phyloP scores from a whole-genome alignment of 1,140 invertebrate genomes.

The Lepidurus couesii region DNA sequence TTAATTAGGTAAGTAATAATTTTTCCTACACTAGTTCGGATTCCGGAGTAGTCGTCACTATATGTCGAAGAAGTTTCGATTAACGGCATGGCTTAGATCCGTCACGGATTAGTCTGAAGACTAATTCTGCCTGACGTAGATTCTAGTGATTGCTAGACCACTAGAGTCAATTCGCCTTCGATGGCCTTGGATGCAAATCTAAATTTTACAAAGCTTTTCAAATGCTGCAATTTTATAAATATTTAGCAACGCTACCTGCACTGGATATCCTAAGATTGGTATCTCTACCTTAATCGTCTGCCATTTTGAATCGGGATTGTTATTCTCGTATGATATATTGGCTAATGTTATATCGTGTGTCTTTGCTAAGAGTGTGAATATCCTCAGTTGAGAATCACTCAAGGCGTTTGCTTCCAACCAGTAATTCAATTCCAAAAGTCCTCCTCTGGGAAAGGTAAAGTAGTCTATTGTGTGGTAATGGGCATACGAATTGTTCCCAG shows the following conservation, averaged over 20 bases:
- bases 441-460: neutral
- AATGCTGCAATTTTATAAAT: neutral
- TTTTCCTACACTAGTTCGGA: too few relatives aligned
- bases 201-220: neutral
- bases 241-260: neutral
- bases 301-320: neutral
- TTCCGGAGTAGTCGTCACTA: too few relatives aligned
- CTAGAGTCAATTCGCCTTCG: neutral
- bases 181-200: conserved; percentile 9
- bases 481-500: neutral
- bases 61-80: too few relatives aligned
- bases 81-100: too few relatives aligned
- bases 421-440: neutral
- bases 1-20: too few relatives aligned
- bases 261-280: neutral
- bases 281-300: neutral
- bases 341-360: neutral
- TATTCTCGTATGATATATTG: neutral
- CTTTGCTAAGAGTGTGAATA: neutral
- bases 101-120: neutral
- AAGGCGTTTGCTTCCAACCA: neutral
- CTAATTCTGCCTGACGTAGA: neutral
- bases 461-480: neutral
- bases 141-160: neutral
- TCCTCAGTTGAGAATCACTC: neutral